phyloP scores from a whole-genome alignment of 2,113 vertebrate genomes.

The Urocynchramus pylzowi region DNA sequence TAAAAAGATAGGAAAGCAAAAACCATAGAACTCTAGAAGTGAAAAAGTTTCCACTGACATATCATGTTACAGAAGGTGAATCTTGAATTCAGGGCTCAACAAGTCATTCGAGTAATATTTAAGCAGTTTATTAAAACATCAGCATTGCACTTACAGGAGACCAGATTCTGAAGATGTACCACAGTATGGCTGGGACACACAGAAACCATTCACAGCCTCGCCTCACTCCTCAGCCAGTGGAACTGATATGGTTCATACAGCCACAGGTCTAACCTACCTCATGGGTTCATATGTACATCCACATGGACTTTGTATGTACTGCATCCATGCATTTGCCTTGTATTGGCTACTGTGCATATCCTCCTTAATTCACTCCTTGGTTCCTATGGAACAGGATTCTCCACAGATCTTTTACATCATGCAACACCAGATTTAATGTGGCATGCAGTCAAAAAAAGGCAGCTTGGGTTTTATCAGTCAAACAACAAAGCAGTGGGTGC shows the following conservation, averaged over 20 bases:
- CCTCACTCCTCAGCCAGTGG: neutral
- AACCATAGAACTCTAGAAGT: rapidly evolving
- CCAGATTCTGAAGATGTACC: neutral
- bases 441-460: neutral
- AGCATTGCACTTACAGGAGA: neutral
- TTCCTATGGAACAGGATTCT: neutral
- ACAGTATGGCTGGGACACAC: neutral
- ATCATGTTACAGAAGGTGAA: neutral
- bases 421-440: neutral
- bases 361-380: neutral
- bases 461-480: neutral
- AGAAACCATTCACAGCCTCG: neutral
- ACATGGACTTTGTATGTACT: neutral
- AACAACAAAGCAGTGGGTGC: neutral
- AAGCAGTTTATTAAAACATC: neutral
- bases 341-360: neutral
- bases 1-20: neutral
- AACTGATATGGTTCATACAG: neutral
- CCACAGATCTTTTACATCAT: neutral
- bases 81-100: neutral
- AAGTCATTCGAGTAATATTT: neutral
- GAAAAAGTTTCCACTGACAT: neutral
- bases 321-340: neutral
- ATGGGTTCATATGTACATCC: neutral
- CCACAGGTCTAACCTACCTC: neutral